These are phyloP conservation scores for Bhutanitis thaidina DNA, from an alignment of 2,888 invertebrate genomes.

Conservation along the genomic window DNA sequence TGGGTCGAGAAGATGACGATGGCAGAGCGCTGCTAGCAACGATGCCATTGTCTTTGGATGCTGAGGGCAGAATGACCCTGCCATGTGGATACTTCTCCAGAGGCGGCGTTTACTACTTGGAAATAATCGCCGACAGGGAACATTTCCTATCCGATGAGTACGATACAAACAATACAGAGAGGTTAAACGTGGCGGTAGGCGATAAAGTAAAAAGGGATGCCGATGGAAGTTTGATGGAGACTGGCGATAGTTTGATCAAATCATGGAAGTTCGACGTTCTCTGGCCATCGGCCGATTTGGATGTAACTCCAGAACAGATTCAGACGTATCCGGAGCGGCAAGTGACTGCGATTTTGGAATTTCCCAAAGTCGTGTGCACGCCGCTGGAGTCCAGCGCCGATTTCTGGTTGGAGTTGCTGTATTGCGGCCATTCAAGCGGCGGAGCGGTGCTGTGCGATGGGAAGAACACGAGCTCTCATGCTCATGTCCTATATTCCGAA, in stretches of 20 bases:
- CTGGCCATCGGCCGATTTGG: constrained; percentile 88
- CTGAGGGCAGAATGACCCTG: constrained; percentile 73
- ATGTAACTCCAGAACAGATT: constrained; percentile 86
- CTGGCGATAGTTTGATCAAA: constrained; percentile 63
- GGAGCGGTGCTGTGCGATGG: constrained; percentile 86
- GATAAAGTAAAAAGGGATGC: constrained; percentile 46
- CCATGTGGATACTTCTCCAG: constrained; percentile 87
- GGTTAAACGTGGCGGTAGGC: constrained; percentile 16
- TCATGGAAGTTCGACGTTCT: constrained; percentile 86
- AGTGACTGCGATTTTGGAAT: constrained; percentile 87
- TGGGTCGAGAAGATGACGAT: constrained; percentile 73
- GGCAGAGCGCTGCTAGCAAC: constrained; percentile 58
- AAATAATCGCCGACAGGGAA: constrained; percentile 58
- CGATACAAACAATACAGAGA: constrained; percentile 30
- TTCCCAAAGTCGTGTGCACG: constrained; percentile 85
- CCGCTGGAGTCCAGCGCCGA: constrained; percentile 82
- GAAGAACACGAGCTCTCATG: constrained; percentile 71
- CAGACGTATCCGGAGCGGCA: constrained; percentile 89
- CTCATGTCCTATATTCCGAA: constrained; percentile 86
- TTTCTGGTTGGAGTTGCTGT: constrained; percentile 88
- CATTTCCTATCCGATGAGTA: constrained; percentile 48
- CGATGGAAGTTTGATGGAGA: constrained; percentile 60
- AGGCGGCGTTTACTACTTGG: constrained; percentile 82
- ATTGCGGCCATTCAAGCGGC: constrained; percentile 84
- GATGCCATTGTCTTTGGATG: constrained; percentile 73